phyloP scores from a whole-genome alignment of 2,113 vertebrate species.

The Nothocercus julius region DNA sequence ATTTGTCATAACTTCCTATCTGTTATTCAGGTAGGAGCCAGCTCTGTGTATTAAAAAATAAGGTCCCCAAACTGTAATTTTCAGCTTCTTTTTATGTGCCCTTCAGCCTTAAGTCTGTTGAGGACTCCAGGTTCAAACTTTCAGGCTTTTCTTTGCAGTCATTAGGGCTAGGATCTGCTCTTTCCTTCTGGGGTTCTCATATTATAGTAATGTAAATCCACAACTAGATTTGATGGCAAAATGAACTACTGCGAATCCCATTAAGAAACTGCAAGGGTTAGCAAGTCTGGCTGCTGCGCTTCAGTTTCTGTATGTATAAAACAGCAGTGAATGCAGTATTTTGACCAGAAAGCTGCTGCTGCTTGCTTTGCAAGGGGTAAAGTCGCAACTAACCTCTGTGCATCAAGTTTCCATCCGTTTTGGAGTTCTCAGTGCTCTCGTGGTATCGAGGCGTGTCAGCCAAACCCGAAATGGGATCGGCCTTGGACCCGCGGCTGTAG shows the following conservation, averaged over 20 bases:
- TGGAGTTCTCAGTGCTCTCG: neutral
- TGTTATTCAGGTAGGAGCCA: neutral
- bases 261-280: neutral
- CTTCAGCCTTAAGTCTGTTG: neutral
- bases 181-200: neutral
- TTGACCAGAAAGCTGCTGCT: neutral
- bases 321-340: neutral
- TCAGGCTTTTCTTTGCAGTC: neutral
- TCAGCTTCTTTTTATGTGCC: neutral
- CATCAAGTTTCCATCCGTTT: neutral
- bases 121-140: neutral
- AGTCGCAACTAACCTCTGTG: neutral
- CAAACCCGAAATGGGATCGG: neutral
- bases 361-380: neutral
- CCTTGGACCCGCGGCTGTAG: neutral
- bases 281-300: neutral
- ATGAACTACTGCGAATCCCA: slow-evolving; percentile 30
- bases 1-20: slow-evolving; percentile 18
- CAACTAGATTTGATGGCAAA: neutral
- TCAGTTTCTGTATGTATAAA: neutral
- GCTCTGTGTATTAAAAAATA: neutral
- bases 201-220: neutral
- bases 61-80: neutral
- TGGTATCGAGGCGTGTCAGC: neutral
- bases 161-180: neutral